Percentiles rank a stretch among this genome's conserved stretches.
Evolutionary conservation across 2,888 invertebrate species (phyloP).

Genomic region (Drosophila anceps): DNA sequence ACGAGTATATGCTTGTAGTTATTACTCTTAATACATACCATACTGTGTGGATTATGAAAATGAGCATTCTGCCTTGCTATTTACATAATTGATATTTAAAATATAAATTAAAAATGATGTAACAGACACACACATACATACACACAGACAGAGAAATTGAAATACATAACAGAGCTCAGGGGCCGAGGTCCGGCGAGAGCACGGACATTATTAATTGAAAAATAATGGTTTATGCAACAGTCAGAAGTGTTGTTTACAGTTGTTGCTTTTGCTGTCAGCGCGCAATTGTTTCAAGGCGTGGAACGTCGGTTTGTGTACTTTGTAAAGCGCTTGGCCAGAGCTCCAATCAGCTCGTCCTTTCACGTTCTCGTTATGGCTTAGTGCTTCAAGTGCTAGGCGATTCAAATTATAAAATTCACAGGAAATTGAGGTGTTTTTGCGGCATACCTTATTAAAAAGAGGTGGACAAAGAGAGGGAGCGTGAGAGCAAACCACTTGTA

Average conservation of each 20-base stretch:
- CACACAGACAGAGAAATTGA: not conserved
- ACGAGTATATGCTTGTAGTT: slow-evolving; percentile 27
- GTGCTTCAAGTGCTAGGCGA: slow-evolving; percentile 23
- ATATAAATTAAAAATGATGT: slow-evolving; percentile 60
- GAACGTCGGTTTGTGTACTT: not conserved
- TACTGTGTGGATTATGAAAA: slow-evolving; percentile 66
- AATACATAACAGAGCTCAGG: not conserved
- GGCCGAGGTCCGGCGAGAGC: slow-evolving; percentile 8
- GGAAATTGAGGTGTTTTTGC: slow-evolving; percentile 36
- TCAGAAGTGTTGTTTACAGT: slow-evolving; percentile 32
- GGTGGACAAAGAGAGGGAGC: not conserved
- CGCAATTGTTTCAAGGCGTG: slow-evolving; percentile 7
- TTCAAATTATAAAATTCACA: slow-evolving; percentile 21
- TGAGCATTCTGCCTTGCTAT: slow-evolving; percentile 44
- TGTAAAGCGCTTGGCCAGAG: slow-evolving; percentile 7
- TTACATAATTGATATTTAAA: slow-evolving; percentile 78
- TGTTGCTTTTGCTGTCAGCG: slow-evolving; percentile 9
- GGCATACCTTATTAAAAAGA: slow-evolving; percentile 18
- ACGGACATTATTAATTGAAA: slow-evolving; percentile 69
- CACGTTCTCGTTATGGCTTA: slow-evolving; percentile 8
- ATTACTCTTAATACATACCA: slow-evolving; percentile 24
- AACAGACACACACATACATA: not conserved
- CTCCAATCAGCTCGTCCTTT: slow-evolving; percentile 10
- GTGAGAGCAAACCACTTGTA: not conserved
- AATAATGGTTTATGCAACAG: slow-evolving; percentile 54